Conservation (phyloP, 2,113 vertebrate genomes). For the Condylura cristata region DNA sequence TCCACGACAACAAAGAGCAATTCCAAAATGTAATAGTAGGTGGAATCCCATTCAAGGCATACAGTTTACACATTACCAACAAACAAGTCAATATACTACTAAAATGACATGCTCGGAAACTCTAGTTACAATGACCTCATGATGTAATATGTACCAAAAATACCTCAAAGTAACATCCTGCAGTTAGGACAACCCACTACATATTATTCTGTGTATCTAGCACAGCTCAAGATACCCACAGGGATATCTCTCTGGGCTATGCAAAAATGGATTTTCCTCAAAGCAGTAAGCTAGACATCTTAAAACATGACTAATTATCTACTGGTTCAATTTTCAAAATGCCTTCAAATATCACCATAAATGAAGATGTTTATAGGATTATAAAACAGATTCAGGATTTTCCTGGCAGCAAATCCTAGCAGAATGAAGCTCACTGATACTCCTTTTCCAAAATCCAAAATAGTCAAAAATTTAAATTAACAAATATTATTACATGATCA, state of each 20-base stretch:
- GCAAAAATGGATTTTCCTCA: not conserved
- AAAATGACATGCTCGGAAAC: slow-evolving; percentile 43
- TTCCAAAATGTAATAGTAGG: not conserved
- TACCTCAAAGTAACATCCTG: not conserved
- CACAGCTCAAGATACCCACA: not conserved
- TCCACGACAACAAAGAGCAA: not conserved
- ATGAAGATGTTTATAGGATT: not conserved
- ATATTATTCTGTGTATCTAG: not conserved
- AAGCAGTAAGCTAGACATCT: slow-evolving; percentile 52
- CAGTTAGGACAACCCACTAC: not conserved
- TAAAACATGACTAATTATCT: slow-evolving; percentile 18
- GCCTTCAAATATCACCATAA: slow-evolving; percentile 2
- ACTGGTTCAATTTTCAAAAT: slow-evolving; percentile 21
- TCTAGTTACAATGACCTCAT: not conserved
- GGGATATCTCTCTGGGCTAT: not conserved
- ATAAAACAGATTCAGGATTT: not conserved
- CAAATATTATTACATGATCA: not conserved
- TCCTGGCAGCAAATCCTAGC: not conserved
- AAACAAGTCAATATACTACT: not conserved
- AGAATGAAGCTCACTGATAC: slow-evolving; percentile 13
- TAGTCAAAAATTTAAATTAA: slow-evolving; percentile 11
- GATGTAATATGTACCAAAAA: not conserved
- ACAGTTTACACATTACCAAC: not conserved
- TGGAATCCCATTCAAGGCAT: not conserved
- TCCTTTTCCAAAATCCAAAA: slow-evolving; percentile 35